phyloP scores from a whole-genome alignment of 2,113 vertebrate genomes.

The Paraplagusia blochii region DNA sequence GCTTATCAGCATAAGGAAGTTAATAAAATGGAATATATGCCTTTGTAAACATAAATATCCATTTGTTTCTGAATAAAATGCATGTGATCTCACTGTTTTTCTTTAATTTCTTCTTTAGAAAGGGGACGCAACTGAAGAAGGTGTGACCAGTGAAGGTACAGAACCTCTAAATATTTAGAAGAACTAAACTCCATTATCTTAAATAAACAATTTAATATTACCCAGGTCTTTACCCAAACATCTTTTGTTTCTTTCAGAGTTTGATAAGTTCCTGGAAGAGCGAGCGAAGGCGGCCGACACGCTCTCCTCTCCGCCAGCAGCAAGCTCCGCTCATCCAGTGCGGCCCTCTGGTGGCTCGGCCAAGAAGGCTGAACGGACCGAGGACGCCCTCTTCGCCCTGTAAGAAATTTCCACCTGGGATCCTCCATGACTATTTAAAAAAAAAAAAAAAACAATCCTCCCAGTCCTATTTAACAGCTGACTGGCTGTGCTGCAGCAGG shows the following conservation, averaged over 20 bases:
- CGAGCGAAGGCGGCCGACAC: conserved; percentile 87
- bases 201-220: background rate
- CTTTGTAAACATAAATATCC: background rate
- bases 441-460: conserved; percentile 15
- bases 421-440: conserved; percentile 13
- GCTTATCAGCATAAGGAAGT: too few species aligned
- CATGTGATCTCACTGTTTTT: conserved; percentile 5
- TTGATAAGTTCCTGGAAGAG: conserved; percentile 96
- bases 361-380: conserved; percentile 88
- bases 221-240: background rate
- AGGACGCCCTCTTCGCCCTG: conserved; percentile 95
- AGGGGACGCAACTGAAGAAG: conserved; percentile 90
- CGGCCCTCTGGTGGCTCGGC: conserved; percentile 63
- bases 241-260: conserved; percentile 77
- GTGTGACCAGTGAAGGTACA: conserved; percentile 97
- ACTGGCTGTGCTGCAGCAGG: conserved; percentile 38
- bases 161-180: background rate
- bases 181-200: background rate
- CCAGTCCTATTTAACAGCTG: conserved; percentile 30
- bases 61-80: background rate
- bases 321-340: conserved; percentile 73
- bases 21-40: background rate
- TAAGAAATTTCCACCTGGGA: conserved; percentile 68
- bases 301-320: conserved; percentile 78
- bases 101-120: conserved; percentile 78